Base-by-base conservation (phyloP, 2,797 vertebrate species). In the Valencia hispanica region DNA sequence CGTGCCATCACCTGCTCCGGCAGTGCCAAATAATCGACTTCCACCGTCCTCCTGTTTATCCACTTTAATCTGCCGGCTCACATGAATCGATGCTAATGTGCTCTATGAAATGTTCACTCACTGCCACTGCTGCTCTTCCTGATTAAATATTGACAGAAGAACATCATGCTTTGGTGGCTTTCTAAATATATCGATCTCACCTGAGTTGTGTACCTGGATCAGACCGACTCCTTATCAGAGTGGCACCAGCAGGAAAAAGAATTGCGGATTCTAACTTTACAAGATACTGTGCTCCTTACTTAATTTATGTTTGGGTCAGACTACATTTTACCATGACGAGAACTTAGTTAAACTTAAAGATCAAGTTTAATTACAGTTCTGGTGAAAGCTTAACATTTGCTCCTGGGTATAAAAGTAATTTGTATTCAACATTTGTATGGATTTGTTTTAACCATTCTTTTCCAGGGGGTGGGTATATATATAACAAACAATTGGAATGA, bases 121-220 rank as follows among this genome's bases (percentile, higher is more conserved):
- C 73, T 74, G 84, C 82, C 80, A 71, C 66, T 41, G 76, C 75
- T 69, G 66, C 70, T 79, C 68, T 36, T 89, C 80, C 86, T 91
- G 89, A 93, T 92, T 92, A 90, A 90, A 90, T 94, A 93, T 92
- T 87, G 91, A 91, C 86, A 73, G 70, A 75, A 48, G 69, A 81
- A 84, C 82, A 32, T 85, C 39, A 39, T 45, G 77, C 73, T 84
- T 86, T 72, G 77, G 43, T 51, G 63, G 20, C 51, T 78, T 79
- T 87, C 63, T 84, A 66, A 80, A 74, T 41, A 2, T 11, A 75
- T 81, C 2, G 77, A 83, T 79, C 73, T 75, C 78, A 89, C 85
- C 82, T 86, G 86, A 72, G 68, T 51, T 25, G 0, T 11, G 1
- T 30, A 80, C 70, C 74, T 75, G 79, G 45, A 43, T 72, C 22